These are phyloP conservation scores for Oenanthe oenanthe DNA, from an alignment of 2,113 vertebrate species.

Conservation along the genomic window DNA sequence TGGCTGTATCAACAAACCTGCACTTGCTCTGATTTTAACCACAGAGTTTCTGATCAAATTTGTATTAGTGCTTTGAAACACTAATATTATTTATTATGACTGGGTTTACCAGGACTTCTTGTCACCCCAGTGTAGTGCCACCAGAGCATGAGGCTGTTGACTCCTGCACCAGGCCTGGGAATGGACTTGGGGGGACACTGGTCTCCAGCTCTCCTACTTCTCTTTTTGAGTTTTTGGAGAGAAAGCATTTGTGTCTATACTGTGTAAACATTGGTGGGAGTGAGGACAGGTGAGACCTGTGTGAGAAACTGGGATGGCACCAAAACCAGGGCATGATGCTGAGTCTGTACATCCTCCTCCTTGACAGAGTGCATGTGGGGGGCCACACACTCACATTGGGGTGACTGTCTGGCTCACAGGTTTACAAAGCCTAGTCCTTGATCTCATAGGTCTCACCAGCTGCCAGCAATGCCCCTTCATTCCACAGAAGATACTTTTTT, in stretches of 20 bases:
- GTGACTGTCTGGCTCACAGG: neutral
- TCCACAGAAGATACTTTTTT: neutral
- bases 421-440: neutral
- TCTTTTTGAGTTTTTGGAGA: neutral
- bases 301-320: neutral
- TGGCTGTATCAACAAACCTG: neutral
- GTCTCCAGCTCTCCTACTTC: neutral
- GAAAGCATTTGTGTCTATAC: neutral
- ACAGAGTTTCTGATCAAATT: neutral
- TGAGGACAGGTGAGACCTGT: neutral
- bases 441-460: neutral
- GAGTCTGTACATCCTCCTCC: neutral
- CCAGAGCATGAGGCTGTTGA: neutral
- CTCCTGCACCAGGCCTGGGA: too few relatives aligned
- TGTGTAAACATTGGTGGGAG: neutral
- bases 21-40: neutral
- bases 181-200: rapidly evolving
- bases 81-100: neutral
- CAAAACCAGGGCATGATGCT: neutral
- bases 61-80: neutral
- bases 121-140: neutral
- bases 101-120: neutral
- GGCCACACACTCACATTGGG: rapidly evolving
- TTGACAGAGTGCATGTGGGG: rapidly evolving
- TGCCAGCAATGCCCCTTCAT: neutral